A percentile compares a stretch with the other conserved stretches of the same genome.
Evolutionary conservation across 1,140 invertebrate genomes (phyloP).

Genomic region (Diploscapter pachys): DNA sequence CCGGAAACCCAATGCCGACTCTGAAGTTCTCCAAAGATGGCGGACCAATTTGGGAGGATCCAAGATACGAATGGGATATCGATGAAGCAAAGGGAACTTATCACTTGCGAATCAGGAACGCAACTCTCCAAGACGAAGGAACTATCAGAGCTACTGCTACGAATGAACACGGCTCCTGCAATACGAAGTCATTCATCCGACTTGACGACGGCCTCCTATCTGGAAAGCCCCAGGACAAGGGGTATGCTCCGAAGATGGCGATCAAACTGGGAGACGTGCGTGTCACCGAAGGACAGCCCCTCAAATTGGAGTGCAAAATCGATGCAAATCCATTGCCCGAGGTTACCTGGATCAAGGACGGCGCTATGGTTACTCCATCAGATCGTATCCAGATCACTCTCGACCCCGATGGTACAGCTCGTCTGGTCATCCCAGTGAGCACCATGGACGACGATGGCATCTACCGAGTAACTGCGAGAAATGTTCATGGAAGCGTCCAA

Average conservation of each 20-base stretch:
- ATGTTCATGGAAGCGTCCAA: conserved; percentile 53
- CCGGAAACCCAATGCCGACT: conserved; percentile 76
- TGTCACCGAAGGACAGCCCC: conserved; percentile 54
- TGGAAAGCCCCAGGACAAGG: conserved; percentile 11
- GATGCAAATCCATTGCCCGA: conserved; percentile 52
- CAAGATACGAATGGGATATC: conserved; percentile 53
- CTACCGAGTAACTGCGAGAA: conserved; percentile 55
- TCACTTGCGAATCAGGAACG: conserved; percentile 77
- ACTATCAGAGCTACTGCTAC: conserved; percentile 82
- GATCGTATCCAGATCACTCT: conserved; percentile 50
- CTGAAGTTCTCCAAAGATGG: conserved; percentile 68
- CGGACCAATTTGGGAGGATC: conserved; percentile 50
- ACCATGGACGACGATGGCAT: conserved; percentile 55
- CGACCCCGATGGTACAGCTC: conserved; percentile 49
- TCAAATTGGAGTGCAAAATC: conserved; percentile 54
- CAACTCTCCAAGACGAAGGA: conserved; percentile 83
- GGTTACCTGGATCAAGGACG: conserved; percentile 57
- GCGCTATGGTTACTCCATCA: conserved; percentile 49
- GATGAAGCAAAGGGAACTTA: conserved; percentile 46
- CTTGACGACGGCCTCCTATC: conserved; percentile 42
- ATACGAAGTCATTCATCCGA: conserved; percentile 69
- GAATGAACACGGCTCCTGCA: conserved; percentile 81
- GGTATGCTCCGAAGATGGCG: conserved; percentile 41
- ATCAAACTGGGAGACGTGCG: conserved; percentile 51
- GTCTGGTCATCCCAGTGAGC: conserved; percentile 49